phyloP scores from a whole-genome alignment of 1,140 invertebrate genomes.

The roundworm (Caenorhabditis elegans) region DNA sequence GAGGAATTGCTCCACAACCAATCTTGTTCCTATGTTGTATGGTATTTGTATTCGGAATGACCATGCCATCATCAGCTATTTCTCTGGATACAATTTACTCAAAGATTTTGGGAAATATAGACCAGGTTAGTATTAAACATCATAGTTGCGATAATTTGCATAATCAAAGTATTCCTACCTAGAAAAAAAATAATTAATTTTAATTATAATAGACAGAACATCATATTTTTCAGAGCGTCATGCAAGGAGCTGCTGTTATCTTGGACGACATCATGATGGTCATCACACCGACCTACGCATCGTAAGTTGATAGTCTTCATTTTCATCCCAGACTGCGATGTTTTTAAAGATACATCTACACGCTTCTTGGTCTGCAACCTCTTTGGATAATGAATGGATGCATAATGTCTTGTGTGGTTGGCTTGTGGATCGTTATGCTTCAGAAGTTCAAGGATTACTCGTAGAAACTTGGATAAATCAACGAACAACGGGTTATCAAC shows the following conservation, averaged over 20 bases:
- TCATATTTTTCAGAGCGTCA: slow-evolving; percentile 35
- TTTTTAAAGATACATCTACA: not conserved
- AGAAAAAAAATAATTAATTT: too few species aligned
- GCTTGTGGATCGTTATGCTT: not conserved
- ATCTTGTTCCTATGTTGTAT: not conserved
- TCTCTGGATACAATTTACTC: slow-evolving; percentile 38
- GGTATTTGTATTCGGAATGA: slow-evolving; percentile 29
- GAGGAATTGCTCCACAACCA: not conserved
- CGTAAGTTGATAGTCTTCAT: not conserved
- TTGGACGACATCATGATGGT: slow-evolving; percentile 30
- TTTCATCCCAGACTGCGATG: too few species aligned
- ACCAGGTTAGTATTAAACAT: not conserved
- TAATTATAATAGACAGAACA: too few species aligned
- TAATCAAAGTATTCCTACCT: too few species aligned
- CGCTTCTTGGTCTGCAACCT: slow-evolving; percentile 8
- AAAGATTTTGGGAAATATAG: slow-evolving; percentile 24
- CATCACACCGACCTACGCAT: slow-evolving; percentile 25
- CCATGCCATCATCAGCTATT: slow-evolving; percentile 18
- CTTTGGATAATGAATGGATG: slow-evolving; percentile 31
- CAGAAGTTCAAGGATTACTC: slow-evolving; percentile 21
- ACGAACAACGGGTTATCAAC: not conserved
- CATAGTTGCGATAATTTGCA: too few species aligned
- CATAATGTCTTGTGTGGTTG: not conserved
- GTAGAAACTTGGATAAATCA: not conserved
- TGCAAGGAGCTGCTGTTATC: slow-evolving; percentile 28